These are phyloP conservation scores for Trileptium ribeirensis DNA, from an alignment of 2,888 invertebrate genomes.

Conservation along the genomic window DNA sequence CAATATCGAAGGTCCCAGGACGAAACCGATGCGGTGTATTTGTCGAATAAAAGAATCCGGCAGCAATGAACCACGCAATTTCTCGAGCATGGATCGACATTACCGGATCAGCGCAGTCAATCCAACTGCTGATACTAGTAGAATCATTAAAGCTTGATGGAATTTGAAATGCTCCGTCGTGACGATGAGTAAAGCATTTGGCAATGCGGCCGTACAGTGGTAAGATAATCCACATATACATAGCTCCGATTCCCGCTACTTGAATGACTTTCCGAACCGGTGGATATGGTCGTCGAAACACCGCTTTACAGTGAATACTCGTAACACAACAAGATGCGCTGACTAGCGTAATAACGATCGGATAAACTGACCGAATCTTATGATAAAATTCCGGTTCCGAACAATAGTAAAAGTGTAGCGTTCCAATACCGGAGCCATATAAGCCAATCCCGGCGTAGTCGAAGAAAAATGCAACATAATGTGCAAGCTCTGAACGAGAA, in stretches of 20 bases:
- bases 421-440: conserved; percentile 51
- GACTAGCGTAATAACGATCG: conserved; percentile 43
- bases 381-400: conserved; percentile 43
- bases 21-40: conserved; percentile 48
- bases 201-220: conserved; percentile 48
- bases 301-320: conserved; percentile 48
- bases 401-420: conserved; percentile 51
- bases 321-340: conserved; percentile 37
- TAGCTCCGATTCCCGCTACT: conserved; percentile 46
- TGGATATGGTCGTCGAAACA: conserved; percentile 50
- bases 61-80: conserved; percentile 49
- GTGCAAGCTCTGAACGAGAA: conserved; percentile 49
- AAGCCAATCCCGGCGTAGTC: conserved; percentile 53
- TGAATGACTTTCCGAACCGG: conserved; percentile 50
- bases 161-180: not conserved
- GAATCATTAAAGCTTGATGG: not conserved
- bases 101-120: conserved; percentile 43
- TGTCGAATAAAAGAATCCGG: conserved; percentile 51
- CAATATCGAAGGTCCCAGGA: conserved; percentile 50
- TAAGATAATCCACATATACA: conserved; percentile 50
- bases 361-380: conserved; percentile 20
- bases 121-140: conserved; percentile 18
- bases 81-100: conserved; percentile 47
- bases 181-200: conserved; percentile 26
- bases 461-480: conserved; percentile 52